Conservation (phyloP, 1,140 invertebrate species). For the Zaprionus capensis region DNA sequence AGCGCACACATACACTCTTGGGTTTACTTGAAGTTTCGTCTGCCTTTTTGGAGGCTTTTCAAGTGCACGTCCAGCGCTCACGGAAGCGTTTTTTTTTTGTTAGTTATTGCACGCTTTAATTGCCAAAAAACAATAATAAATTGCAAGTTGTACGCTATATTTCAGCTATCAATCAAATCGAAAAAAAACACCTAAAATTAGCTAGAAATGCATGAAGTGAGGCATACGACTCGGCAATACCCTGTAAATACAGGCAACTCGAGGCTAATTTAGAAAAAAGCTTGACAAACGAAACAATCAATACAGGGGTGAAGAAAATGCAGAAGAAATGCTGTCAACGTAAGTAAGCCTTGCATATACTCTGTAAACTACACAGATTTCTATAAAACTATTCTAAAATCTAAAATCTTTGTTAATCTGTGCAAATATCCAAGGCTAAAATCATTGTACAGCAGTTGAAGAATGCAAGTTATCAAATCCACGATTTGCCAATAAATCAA, state of each 20-base stretch:
- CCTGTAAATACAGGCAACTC: not conserved
- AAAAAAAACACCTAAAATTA: slow-evolving; percentile 12
- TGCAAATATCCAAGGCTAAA: not conserved
- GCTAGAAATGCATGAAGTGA: too few relatives aligned
- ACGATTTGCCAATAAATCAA: slow-evolving; percentile 43
- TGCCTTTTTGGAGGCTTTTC: slow-evolving; percentile 25
- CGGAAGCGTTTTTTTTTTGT: slow-evolving; percentile 46
- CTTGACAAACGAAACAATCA: not conserved
- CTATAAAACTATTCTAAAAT: not conserved
- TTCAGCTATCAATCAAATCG: slow-evolving; percentile 45
- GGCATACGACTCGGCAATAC: slow-evolving; percentile 1
- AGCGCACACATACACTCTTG: slow-evolving; percentile 13
- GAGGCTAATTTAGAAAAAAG: not conserved
- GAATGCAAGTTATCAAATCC: not conserved
- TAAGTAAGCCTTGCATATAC: not conserved
- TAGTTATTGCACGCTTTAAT: slow-evolving; percentile 42
- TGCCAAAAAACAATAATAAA: slow-evolving; percentile 41
- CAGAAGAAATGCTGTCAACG: not conserved
- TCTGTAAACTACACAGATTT: not conserved
- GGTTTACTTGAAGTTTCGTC: slow-evolving; percentile 19
- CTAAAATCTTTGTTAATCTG: not conserved
- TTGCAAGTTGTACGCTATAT: slow-evolving; percentile 39
- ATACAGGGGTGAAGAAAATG: not conserved
- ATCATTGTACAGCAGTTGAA: not conserved
- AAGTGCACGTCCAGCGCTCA: slow-evolving; percentile 45